Conservation (phyloP, 2,888 invertebrate genomes). For the Lomographa bimaculata region DNA sequence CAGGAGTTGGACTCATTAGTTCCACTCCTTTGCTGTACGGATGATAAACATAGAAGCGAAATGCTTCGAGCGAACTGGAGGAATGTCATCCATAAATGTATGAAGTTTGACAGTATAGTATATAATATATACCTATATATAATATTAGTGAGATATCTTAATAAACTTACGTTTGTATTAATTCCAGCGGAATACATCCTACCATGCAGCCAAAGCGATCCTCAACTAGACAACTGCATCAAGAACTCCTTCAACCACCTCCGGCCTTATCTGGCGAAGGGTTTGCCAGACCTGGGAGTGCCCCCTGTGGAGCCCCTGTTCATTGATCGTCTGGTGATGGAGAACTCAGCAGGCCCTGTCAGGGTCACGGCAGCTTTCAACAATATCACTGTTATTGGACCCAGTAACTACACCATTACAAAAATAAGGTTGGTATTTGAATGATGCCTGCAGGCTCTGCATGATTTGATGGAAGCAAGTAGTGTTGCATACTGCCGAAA, state of each 20-base stretch:
- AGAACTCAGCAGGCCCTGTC: conserved; percentile 90
- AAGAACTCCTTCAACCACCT: conserved; percentile 88
- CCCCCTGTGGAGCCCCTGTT: conserved; percentile 89
- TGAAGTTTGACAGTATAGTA: too few relatives aligned
- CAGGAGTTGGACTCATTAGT: too few relatives aligned
- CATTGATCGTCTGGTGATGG: conserved; percentile 89
- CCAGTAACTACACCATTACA: conserved; percentile 88
- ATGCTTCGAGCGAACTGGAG: too few relatives aligned
- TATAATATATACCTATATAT: too few relatives aligned
- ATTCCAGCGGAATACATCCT: conserved; percentile 88
- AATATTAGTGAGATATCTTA: too few relatives aligned
- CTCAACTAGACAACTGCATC: conserved; percentile 86
- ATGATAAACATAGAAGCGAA: too few relatives aligned
- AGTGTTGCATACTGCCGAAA: too few relatives aligned
- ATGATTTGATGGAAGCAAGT: too few relatives aligned
- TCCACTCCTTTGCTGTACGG: too few relatives aligned
- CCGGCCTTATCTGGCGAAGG: conserved; percentile 87
- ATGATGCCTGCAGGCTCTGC: too few relatives aligned
- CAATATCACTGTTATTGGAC: conserved; percentile 90
- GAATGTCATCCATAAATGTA: too few relatives aligned
- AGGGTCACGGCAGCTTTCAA: conserved; percentile 88
- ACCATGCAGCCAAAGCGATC: conserved; percentile 87
- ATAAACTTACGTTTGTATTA: conserved; percentile 14
- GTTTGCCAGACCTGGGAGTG: conserved; percentile 88
- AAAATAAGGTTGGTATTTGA: conserved; percentile 85